Evolutionary conservation across 2,888 invertebrate genomes (phyloP).

Genomic region (Ichneumoninae sp.): DNA sequence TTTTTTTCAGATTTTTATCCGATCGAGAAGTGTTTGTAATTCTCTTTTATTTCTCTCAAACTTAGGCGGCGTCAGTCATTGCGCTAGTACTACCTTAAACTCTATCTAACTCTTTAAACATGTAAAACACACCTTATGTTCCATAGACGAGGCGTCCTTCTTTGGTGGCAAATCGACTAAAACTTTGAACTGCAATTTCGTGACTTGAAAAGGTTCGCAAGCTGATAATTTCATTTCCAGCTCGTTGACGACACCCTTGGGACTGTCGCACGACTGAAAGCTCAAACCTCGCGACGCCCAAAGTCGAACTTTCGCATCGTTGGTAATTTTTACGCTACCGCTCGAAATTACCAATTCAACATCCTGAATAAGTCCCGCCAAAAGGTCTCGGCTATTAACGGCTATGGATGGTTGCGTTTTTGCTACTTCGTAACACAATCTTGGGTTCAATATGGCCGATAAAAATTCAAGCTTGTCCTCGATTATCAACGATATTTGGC

Average conservation of each 20-base stretch:
- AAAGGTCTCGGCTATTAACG: constrained; percentile 88
- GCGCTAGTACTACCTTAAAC: background rate
- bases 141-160: constrained; percentile 89
- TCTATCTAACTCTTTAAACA: constrained; percentile 26
- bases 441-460: constrained; percentile 87
- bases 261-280: constrained; percentile 84
- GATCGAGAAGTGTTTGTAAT: too few species aligned
- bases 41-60: too few species aligned
- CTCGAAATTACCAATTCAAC: constrained; percentile 91
- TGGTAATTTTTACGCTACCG: constrained; percentile 90
- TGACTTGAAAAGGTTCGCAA: constrained; percentile 88
- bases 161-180: constrained; percentile 91
- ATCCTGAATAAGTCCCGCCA: constrained; percentile 92
- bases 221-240: constrained; percentile 77
- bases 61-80: too few species aligned
- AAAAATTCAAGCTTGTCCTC: constrained; percentile 90
- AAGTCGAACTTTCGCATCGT: constrained; percentile 87
- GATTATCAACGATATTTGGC: constrained; percentile 88
- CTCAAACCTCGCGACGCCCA: constrained; percentile 89
- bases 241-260: constrained; percentile 81
- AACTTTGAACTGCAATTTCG: constrained; percentile 87
- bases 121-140: constrained; percentile 87
- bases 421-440: constrained; percentile 86
- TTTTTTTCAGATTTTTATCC: too few species aligned
- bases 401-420: constrained; percentile 86